Evolutionary conservation across 2,888 invertebrate genomes (phyloP).

Genomic region (Dryococelus australis): DNA sequence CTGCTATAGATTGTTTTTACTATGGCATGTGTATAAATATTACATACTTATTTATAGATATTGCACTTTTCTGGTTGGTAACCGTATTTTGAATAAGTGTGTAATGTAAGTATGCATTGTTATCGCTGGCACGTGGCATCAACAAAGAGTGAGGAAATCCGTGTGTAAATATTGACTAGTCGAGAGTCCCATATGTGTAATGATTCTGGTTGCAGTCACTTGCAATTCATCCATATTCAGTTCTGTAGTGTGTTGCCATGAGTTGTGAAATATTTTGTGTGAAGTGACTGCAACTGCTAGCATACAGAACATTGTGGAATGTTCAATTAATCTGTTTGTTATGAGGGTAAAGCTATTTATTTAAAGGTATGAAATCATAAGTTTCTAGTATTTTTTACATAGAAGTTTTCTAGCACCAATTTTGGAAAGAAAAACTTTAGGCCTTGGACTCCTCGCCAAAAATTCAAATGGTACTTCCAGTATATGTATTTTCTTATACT

Average conservation of each 20-base stretch:
- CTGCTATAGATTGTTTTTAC: too few species aligned
- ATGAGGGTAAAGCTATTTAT: neutral
- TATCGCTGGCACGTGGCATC: neutral
- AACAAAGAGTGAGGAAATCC: neutral
- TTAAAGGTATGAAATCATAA: neutral
- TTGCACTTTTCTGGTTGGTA: too few species aligned
- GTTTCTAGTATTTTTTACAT: neutral
- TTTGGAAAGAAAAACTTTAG: neutral
- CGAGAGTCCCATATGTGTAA: neutral
- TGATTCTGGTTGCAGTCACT: neutral
- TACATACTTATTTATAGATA: too few species aligned
- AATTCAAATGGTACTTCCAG: too few species aligned
- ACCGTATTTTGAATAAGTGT: too few species aligned
- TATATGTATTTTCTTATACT: too few species aligned
- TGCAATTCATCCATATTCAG: neutral
- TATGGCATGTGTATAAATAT: too few species aligned
- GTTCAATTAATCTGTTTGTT: neutral
- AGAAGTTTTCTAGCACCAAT: neutral
- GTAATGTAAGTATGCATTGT: too few species aligned
- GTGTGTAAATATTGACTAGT: neutral
- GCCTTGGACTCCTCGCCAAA: too few species aligned
- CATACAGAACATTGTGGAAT: neutral
- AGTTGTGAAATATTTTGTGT: neutral
- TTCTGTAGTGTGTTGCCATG: neutral
- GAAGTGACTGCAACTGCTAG: neutral